These are phyloP conservation scores for Therioaphis trifolii DNA, from an alignment of 2,888 invertebrate genomes.

Conservation along the genomic window DNA sequence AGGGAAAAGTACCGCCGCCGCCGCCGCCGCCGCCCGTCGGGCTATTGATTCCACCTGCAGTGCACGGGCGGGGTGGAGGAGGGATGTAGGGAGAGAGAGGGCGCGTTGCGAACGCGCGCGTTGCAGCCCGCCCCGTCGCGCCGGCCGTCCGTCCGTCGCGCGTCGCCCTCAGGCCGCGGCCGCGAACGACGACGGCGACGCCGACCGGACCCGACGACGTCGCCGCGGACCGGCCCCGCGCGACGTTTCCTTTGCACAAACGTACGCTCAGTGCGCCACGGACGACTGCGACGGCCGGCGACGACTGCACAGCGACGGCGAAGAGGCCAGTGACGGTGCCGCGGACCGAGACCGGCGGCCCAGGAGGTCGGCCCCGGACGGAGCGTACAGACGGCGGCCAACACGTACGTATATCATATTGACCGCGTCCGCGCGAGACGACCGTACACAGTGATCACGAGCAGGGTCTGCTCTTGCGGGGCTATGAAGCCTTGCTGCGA, in stretches of 20 bases:
- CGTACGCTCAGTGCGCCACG: constrained; percentile 16
- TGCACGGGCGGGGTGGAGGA: neutral
- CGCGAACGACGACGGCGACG: constrained; percentile 41
- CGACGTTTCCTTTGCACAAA: constrained; percentile 37
- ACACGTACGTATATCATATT: neutral
- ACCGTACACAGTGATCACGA: neutral
- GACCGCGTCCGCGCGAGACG: neutral
- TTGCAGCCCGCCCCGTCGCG: neutral
- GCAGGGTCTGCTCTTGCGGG: too few relatives aligned
- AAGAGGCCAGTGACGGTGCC: neutral
- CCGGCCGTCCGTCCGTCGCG: too few relatives aligned
- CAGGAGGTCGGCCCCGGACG: too few relatives aligned
- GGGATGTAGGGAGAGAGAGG: neutral
- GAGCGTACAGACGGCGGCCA: neutral
- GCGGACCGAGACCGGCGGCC: neutral
- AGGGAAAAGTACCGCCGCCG: neutral
- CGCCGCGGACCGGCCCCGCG: neutral
- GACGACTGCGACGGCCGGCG: neutral
- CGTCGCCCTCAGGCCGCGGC: neutral
- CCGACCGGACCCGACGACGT: constrained; percentile 22
- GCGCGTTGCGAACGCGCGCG: constrained; percentile 27
- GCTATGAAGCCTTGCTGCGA: too few relatives aligned
- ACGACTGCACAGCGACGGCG: constrained; percentile 1
- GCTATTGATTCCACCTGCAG: constrained; percentile 59
- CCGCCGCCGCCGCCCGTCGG: neutral